Evolutionary conservation across 2,797 vertebrate genomes (phyloP).

Genomic region (Buphagus erythrorhynchus): DNA sequence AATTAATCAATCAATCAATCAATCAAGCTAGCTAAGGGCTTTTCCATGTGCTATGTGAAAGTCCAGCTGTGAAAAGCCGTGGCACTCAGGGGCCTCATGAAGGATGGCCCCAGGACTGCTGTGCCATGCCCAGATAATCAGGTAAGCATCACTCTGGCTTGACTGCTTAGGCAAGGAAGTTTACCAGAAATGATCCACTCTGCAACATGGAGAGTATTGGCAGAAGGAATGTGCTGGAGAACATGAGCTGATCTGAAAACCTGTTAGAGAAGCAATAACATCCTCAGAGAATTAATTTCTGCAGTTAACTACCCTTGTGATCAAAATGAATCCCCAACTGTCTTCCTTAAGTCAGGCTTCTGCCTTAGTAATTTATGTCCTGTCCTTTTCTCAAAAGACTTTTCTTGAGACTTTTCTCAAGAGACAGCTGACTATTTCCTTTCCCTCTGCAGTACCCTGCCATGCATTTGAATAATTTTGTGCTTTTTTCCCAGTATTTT

Average conservation of each 20-base stretch:
- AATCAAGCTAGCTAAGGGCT: neutral
- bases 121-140: neutral
- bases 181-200: neutral
- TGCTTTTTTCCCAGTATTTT: neutral
- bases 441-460: neutral
- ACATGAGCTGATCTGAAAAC: neutral
- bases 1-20: neutral
- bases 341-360: neutral
- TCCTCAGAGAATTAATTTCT: conserved; percentile 6
- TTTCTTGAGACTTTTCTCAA: too few relatives aligned
- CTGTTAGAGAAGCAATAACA: neutral
- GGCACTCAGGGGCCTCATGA: neutral
- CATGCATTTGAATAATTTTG: neutral
- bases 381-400: neutral
- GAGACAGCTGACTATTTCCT: neutral
- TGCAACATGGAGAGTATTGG: neutral
- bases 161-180: neutral
- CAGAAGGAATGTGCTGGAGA: neutral
- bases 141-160: neutral
- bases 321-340: neutral
- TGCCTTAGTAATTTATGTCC: neutral
- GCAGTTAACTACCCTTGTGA: conserved; percentile 1
- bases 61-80: neutral
- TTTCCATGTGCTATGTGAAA: neutral
- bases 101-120: neutral